Conservation (phyloP, 2,888 invertebrate genomes). For the Phortica magna region DNA sequence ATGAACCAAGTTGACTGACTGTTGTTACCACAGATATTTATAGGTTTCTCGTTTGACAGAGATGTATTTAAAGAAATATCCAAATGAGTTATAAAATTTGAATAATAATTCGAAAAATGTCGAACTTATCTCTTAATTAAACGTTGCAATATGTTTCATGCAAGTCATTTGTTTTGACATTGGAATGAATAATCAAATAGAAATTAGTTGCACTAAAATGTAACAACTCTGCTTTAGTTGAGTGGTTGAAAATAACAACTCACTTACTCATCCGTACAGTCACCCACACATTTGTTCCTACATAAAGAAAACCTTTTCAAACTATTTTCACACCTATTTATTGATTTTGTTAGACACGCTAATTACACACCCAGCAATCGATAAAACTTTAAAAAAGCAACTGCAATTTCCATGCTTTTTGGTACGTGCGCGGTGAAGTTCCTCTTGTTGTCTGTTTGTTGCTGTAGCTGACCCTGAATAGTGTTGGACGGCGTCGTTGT, state of each 20-base stretch:
- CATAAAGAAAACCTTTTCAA: background rate
- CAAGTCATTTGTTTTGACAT: no score
- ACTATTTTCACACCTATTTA: slow-evolving; percentile 31
- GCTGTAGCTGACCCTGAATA: slow-evolving; percentile 1
- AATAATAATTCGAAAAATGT: no score
- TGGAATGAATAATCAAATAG: no score
- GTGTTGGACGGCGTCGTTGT: background rate
- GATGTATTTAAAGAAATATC: no score
- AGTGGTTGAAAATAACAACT: background rate
- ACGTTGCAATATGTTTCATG: no score
- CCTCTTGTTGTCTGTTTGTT: background rate
- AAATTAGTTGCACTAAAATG: no score
- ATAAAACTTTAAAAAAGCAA: slow-evolving; percentile 25
- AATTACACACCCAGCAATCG: slow-evolving; percentile 24
- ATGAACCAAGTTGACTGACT: slow-evolving; percentile 17
- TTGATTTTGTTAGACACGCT: slow-evolving; percentile 31
- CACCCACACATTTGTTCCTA: background rate
- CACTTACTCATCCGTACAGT: background rate
- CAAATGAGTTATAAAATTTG: no score
- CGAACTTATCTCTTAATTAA: no score
- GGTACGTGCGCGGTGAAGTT: background rate
- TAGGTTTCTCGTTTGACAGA: background rate
- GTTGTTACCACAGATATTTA: background rate
- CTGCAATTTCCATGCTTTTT: background rate
- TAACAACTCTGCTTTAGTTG: no score